phyloP scores from a whole-genome alignment of 2,888 invertebrate species.

The Myathropa florea region DNA sequence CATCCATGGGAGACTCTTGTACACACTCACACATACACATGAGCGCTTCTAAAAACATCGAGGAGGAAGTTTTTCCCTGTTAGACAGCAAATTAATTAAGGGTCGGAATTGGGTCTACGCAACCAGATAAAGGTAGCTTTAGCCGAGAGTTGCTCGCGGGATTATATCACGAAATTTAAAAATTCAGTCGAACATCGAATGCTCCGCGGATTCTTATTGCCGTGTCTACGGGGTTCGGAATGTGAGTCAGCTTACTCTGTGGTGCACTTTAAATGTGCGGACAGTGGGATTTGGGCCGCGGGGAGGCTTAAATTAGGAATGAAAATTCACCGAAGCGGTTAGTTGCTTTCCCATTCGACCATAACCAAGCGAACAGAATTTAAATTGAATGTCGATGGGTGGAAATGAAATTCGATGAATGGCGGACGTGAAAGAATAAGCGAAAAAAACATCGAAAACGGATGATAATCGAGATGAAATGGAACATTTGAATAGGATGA shows the following conservation, averaged over 20 bases:
- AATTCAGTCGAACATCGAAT: conserved; percentile 11
- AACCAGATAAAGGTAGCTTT: neutral
- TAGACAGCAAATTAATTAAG: conserved; percentile 65
- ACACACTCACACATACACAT: neutral
- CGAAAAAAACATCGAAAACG: neutral
- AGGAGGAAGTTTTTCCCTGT: conserved; percentile 29
- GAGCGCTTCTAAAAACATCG: neutral
- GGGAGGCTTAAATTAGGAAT: conserved; percentile 46
- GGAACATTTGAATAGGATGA: conserved; percentile 8
- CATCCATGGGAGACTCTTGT: neutral
- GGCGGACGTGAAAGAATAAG: neutral
- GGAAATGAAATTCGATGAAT: conserved; percentile 45
- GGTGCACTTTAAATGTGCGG: conserved; percentile 29
- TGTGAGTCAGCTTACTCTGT: conserved; percentile 13
- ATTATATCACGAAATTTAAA: conserved; percentile 55
- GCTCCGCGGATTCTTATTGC: neutral
- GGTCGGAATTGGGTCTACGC: conserved; percentile 45
- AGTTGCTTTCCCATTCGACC: conserved; percentile 68
- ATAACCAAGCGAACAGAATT: conserved; percentile 67
- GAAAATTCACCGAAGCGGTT: conserved; percentile 64
- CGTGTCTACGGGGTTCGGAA: neutral
- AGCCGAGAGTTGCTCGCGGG: conserved; percentile 8
- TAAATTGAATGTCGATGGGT: conserved; percentile 63
- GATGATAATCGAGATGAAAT: conserved; percentile 38
- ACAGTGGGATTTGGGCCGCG: conserved; percentile 8